phyloP scores from a whole-genome alignment of 37 sponge, comb jelly and placozoan genomes.

The Dysidea cf. avara region DNA sequence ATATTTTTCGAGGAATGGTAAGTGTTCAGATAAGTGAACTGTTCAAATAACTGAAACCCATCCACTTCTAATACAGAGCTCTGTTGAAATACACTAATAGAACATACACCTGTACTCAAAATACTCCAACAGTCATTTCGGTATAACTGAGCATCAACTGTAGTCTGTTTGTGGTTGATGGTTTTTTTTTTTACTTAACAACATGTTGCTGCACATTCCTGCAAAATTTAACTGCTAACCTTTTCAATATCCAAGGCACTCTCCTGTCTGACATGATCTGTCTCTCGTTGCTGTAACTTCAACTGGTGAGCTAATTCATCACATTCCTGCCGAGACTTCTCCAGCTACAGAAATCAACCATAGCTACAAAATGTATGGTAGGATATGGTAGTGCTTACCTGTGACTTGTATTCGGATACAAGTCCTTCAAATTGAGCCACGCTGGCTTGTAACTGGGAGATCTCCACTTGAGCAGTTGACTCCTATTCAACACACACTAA shows the following conservation, averaged over 20 bases:
- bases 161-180: too few relatives aligned
- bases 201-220: too few relatives aligned
- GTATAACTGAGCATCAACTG: too few relatives aligned
- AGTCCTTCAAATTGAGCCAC: conserved; percentile 53
- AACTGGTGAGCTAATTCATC: conserved; percentile 34
- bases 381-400: conserved; percentile 18
- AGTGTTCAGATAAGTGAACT: too few relatives aligned
- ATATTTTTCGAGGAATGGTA: too few relatives aligned
- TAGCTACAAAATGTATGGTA: not conserved
- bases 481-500: not conserved
- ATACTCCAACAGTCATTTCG: too few relatives aligned
- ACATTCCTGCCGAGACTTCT: conserved; percentile 39
- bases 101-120: too few relatives aligned
- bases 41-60: too few relatives aligned
- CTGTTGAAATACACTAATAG: too few relatives aligned
- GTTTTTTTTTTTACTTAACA: too few relatives aligned
- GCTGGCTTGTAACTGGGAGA: conserved; percentile 35
- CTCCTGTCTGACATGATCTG: conserved; percentile 59
- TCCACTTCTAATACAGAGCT: too few relatives aligned
- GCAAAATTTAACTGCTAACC: too few relatives aligned
- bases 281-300: conserved; percentile 47
- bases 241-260: conserved; percentile 55
- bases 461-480: conserved; percentile 40
- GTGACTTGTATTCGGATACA: conserved; percentile 52
- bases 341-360: conserved; percentile 46